Evolutionary conservation across 2,888 invertebrate species (phyloP), one percentile per base, ranked within the genome.

Genomic region (Seira musarum): DNA sequence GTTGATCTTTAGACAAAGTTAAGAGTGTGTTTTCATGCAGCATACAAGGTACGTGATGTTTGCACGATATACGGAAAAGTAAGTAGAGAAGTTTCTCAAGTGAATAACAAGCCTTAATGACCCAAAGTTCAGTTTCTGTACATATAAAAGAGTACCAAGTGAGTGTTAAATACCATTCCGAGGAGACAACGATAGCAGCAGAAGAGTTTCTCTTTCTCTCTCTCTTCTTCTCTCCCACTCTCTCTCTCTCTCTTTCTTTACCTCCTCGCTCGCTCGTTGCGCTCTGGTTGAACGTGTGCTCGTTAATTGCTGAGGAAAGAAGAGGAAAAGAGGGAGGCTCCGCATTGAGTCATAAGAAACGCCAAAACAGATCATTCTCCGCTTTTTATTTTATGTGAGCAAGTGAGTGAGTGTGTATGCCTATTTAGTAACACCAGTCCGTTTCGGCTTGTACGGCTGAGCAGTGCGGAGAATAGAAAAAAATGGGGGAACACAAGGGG

Each of bases 81-180:
- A 30, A 30, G 30, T 30, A 30, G n/a, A 30, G 30, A 80, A 80
- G 80, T 80, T 70, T 74, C 80, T 80, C 80, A 80, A 80, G 80
- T 80, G 80, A 80, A 74, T 80, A 80, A 80, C 80, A 80, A 80
- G 80, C 80, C 73, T 74, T 70, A 80, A 80, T 80, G 80, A 80
- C 74, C 74, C 80, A 72, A 25, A 77, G 70, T 77, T 77, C 77
- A 78, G 79, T 49, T 77, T 67, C 30, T 30, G 3, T 66, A 66
- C 64, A 5, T 40, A 72, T 66, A 72, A 24, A 24, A 68, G 79
- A 35, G 68, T 67, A 79, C 60, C 73, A 80, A 80, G 80, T 80
- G 80, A 80, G 80, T 80, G 80, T 80, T 80, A 80, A 80, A 74
- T 74, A 80, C 70, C 74, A 80, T 80, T 80, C 80, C 74, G 80